These are phyloP conservation scores for Drosophila repletoides DNA, from an alignment of 1,140 invertebrate genomes.

Conservation along the genomic window DNA sequence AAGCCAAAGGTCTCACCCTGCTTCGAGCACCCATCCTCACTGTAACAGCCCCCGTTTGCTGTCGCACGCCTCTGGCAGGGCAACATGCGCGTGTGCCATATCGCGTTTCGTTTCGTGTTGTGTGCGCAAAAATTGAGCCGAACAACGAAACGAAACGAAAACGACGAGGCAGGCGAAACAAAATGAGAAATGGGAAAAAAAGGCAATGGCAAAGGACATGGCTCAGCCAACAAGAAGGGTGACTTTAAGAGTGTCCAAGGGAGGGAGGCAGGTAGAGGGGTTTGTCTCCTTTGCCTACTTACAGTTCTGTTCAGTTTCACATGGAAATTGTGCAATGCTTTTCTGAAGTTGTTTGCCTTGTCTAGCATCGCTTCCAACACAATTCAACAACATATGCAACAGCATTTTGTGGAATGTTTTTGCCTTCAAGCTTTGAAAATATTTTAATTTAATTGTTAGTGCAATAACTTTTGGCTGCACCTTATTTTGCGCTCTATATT, in stretches of 20 bases:
- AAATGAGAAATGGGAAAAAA: neutral
- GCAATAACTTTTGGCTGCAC: too few species aligned
- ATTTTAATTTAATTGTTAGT: too few species aligned
- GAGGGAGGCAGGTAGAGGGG: neutral
- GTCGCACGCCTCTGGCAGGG: constrained; percentile 22
- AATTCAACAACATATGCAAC: too few species aligned
- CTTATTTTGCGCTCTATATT: too few species aligned
- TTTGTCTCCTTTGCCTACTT: too few species aligned
- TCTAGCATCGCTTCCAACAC: too few species aligned
- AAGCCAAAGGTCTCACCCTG: constrained; percentile 21
- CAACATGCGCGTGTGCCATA: constrained; percentile 56
- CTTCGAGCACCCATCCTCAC: neutral
- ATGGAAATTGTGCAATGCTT: too few species aligned
- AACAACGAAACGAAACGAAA: constrained; percentile 32
- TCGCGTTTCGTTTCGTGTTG: constrained; percentile 66
- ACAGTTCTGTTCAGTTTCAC: too few species aligned
- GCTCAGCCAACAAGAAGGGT: constrained; percentile 4
- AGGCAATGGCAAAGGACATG: constrained; percentile 14
- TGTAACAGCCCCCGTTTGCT: neutral
- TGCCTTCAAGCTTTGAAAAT: too few species aligned
- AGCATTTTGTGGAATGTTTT: too few species aligned
- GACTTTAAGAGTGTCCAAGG: neutral
- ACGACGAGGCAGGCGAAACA: constrained; percentile 18
- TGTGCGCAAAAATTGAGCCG: constrained; percentile 71
- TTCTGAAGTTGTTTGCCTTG: too few species aligned